Conservation (phyloP, 2,797 vertebrate genomes). For the Poecilia picta region DNA sequence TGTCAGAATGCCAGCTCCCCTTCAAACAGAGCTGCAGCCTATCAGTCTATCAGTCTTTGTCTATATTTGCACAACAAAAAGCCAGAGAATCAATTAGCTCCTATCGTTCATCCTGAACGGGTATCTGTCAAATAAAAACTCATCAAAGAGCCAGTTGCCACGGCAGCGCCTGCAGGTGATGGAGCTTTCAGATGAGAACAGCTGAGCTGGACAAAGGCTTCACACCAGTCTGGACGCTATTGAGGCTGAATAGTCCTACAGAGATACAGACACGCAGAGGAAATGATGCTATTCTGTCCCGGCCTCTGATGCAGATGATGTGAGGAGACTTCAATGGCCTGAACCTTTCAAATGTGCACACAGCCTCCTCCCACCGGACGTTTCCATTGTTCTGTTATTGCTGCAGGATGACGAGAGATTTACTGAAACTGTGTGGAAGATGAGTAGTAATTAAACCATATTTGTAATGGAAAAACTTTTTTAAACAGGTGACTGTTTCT, state of each 20-base stretch:
- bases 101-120: slow-evolving; percentile 7
- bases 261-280: slow-evolving; percentile 14
- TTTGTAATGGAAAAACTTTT: not conserved
- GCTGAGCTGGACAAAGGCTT: slow-evolving; percentile 67
- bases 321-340: slow-evolving; percentile 46
- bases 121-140: slow-evolving; percentile 20
- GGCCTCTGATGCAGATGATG: slow-evolving; percentile 53
- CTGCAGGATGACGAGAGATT: not conserved
- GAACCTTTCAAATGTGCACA: slow-evolving; percentile 16
- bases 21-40: not conserved
- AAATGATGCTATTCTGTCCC: slow-evolving; percentile 40
- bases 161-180: slow-evolving; percentile 64
- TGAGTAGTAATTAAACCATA: not conserved
- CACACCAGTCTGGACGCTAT: slow-evolving; percentile 61
- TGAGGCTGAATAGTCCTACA: slow-evolving; percentile 67
- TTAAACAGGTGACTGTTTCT: not conserved
- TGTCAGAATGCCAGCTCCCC: not conserved
- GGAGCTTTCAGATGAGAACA: slow-evolving; percentile 42
- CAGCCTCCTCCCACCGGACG: not conserved
- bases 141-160: slow-evolving; percentile 64
- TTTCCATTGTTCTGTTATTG: not conserved
- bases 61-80: slow-evolving; percentile 26
- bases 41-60: not conserved
- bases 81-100: slow-evolving; percentile 24
- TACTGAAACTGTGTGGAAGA: not conserved